Base-by-base conservation (phyloP, 2,797 vertebrate species). In the Antrozous pallidus region DNA sequence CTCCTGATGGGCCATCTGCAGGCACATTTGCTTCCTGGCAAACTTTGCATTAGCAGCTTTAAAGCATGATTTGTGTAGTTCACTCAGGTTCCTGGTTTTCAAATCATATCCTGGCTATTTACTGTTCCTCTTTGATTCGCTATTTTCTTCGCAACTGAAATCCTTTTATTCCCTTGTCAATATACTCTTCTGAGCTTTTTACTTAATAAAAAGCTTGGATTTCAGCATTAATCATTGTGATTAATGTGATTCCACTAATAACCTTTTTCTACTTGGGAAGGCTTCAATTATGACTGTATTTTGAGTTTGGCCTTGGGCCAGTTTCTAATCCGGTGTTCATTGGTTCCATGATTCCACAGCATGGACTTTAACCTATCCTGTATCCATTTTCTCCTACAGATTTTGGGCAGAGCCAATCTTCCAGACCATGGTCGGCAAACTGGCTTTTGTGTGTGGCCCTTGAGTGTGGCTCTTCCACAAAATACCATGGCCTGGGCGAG, bases 261-360 rank as follows among this genome's bases (percentile, higher is more conserved):
- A 95, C 93, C 90, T 94, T 96, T 96, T 91, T 94, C 91, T 96
- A 90, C 69, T 95, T 97, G 95, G 95, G 93, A 96, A 96, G 86
- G 69, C 17, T 95, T 95, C 94, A 95, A 40, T 94, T 92, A 95
- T 92, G 87, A 82, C 91, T 97, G 38, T 94, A 96, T 97, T 97
- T 94, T 96, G 89, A 94, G 54, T 94, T 88, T 97, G 96, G 95
- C 89, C 61, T 90, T 88, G 33, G 71, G 91, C 94, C 96, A 96
- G n/a, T 88, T 96, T 96, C 95, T 95, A 65, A 92, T 54, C 90
- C 69, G 20, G 14, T 83, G 89, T 90, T 90, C 75, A 54, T 22
- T 47, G 69, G 85, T 77, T 93, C 89, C 67, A 13, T 51, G 78
- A 88, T 85, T 88, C 67, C n/a, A 42, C 33, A 73, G 78, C 36